These are phyloP conservation scores for Ferrisia virgata DNA, from an alignment of 2,888 invertebrate genomes.

Conservation along the genomic window DNA sequence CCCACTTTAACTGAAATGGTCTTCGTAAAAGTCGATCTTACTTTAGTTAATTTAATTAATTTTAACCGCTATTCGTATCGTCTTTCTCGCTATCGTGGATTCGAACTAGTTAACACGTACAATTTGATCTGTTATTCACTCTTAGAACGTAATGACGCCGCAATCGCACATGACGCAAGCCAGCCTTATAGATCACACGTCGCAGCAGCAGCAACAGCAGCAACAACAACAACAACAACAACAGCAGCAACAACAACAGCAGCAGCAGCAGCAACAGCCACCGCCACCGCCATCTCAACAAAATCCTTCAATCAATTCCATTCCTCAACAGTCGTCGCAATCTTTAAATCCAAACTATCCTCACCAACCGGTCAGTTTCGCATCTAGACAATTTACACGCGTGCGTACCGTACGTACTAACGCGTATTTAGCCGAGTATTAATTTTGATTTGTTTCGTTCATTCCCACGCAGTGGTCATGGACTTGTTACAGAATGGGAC, in stretches of 20 bases:
- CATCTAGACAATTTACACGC: too few relatives aligned
- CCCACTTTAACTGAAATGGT: too few relatives aligned
- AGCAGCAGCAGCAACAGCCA: constrained; percentile 8
- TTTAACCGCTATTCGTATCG: not conserved
- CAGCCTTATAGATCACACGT: constrained; percentile 26
- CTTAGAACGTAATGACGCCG: constrained; percentile 40
- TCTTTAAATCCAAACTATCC: constrained; percentile 36
- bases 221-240: constrained; percentile 32
- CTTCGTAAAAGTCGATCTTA: too few relatives aligned
- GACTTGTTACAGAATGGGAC: constrained; percentile 35
- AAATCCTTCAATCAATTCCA: not conserved
- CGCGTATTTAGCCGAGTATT: not conserved
- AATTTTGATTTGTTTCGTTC: not conserved
- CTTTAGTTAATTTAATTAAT: not conserved
- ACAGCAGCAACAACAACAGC: constrained; percentile 23
- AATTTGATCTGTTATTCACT: not conserved
- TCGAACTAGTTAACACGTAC: not conserved
- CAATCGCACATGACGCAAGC: constrained; percentile 39
- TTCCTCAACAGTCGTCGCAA: constrained; percentile 33
- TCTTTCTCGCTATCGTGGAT: too few relatives aligned
- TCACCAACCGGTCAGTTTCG: constrained; percentile 37
- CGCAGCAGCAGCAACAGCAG: constrained; percentile 4
- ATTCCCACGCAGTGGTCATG: not conserved
- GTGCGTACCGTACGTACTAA: not conserved
- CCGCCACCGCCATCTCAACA: constrained; percentile 30